Percentiles rank a stretch among this genome's conserved stretches.
Evolutionary conservation across 30 jellyfish, hydroid and myxozoan species (phyloP).

Genomic region (Turritopsis dohrnii): DNA sequence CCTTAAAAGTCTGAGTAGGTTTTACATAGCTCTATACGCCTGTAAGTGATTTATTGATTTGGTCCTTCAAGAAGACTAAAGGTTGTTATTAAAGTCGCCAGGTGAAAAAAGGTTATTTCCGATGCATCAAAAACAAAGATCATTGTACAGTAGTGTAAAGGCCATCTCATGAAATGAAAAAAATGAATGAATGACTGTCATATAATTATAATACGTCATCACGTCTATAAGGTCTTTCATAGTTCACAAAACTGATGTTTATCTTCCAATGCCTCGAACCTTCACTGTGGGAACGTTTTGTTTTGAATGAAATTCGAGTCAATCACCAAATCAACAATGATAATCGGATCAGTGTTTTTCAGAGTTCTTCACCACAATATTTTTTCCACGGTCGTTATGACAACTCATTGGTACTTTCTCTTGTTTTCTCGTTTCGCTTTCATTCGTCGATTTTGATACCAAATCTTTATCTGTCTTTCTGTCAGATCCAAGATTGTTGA

Average conservation of each 20-base stretch:
- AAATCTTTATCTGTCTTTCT: conserved; percentile 61
- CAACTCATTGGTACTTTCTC: not conserved
- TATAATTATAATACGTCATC: not conserved
- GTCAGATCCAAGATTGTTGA: conserved; percentile 39
- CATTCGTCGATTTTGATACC: conserved; percentile 82
- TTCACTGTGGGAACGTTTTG: not conserved
- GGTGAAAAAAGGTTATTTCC: not conserved
- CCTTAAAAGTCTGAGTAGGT: too few species aligned
- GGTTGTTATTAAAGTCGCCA: too few species aligned
- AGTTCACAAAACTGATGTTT: not conserved
- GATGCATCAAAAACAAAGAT: not conserved
- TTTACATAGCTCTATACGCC: too few species aligned
- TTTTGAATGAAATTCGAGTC: not conserved
- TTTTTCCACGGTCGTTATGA: not conserved
- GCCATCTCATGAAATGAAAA: too few species aligned
- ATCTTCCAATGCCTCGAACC: not conserved
- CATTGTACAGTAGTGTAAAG: not conserved
- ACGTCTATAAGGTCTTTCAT: not conserved
- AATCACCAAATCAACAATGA: not conserved
- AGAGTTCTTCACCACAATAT: not conserved
- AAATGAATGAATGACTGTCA: not conserved
- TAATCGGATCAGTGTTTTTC: not conserved
- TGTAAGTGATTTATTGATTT: too few species aligned
- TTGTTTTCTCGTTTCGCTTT: conserved; percentile 45
- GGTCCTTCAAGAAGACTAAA: too few species aligned